Conservation (phyloP, 1,140 invertebrate genomes). For the Drosophila truncata region DNA sequence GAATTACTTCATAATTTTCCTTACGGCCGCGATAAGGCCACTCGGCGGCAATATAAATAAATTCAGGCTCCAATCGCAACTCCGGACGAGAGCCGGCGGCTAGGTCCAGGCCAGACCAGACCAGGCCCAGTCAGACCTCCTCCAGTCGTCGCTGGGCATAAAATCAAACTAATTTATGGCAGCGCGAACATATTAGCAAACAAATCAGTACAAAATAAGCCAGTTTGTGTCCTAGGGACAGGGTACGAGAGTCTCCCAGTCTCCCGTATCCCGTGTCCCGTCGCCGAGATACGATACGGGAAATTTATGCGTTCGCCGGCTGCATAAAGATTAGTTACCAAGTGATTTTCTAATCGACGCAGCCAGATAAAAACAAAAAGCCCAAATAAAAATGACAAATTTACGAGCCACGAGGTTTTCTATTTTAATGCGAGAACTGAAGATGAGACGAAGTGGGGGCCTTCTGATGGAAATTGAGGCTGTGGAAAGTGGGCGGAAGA, state of each 20-base stretch:
- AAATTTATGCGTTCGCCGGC: slow-evolving; percentile 76
- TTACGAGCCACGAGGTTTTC: slow-evolving; percentile 47
- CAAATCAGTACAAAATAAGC: slow-evolving; percentile 84
- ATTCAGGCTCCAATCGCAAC: slow-evolving; percentile 35
- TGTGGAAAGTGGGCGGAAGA: slow-evolving; percentile 7
- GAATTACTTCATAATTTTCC: slow-evolving; percentile 83
- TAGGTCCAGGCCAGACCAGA: neutral
- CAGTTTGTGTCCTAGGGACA: slow-evolving; percentile 30
- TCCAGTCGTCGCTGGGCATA: slow-evolving; percentile 53
- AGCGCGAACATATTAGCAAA: slow-evolving; percentile 82
- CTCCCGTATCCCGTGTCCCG: neutral
- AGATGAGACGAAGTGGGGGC: slow-evolving; percentile 7
- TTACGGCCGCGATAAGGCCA: slow-evolving; percentile 63
- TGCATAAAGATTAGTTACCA: slow-evolving; percentile 79
- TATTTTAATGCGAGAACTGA: slow-evolving; percentile 6
- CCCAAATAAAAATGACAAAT: slow-evolving; percentile 74
- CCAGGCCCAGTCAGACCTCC: slow-evolving; percentile 36
- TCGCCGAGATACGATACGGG: slow-evolving; percentile 51
- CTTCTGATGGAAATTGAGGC: neutral
- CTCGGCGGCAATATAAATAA: slow-evolving; percentile 59
- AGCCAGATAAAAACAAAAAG: slow-evolving; percentile 70
- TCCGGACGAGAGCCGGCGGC: slow-evolving; percentile 33
- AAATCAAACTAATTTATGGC: slow-evolving; percentile 84
- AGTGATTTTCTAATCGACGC: slow-evolving; percentile 74
- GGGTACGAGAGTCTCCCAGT: neutral